Base-by-base conservation (phyloP, 2,888 invertebrate species). In the Eledona agricola region DNA sequence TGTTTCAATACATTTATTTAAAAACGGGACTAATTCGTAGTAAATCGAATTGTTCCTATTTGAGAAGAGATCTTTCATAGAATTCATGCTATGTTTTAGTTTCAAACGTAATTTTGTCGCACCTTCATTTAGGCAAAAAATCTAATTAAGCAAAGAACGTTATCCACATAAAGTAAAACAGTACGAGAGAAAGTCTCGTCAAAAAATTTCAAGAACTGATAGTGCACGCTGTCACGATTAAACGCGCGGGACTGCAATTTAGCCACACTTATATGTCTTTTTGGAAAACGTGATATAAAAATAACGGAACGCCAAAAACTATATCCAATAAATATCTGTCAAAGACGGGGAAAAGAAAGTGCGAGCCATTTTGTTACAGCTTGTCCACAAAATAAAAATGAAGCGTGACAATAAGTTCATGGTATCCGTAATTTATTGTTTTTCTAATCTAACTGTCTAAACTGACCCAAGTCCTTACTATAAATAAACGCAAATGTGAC, bases 381-480 rank as follows among this genome's bases (percentile, higher is more conserved):
- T 7, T 37, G 25, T 37, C 37, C 11, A 10, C 29, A 29, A 42
- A 31, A 42, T 42, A n/a, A 15, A 42, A 29, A 11, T 29, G 29
- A 31, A 42, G 29, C 42, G 42, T 42, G 29, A 42, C 29, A 42
- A 42, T 42, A 20, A 28, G 25, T 37, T 37, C 37, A 37, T 37
- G 37, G 9, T 19, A 11, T 34, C 12, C 4, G 10, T 19, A 34
- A 22, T 37, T 22, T 11, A 3, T 3, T 37, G 9, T 42, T 42
- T 42, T 42, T 29, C 6, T 20, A 4, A 13, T 7, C 25, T 13
- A 3, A 12, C 9, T 16, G 13, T 19, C 19, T 23, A 22, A 35
- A 22, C 23, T 11, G n/a, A n/a, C n/a, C 19, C 12, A 23, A 23
- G 13, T 42, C n/a, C n/a, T 28, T 20, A 19, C 12, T 42, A 42